phyloP scores from a whole-genome alignment of 2,888 invertebrate species.

The Barypeithes pellucidus region DNA sequence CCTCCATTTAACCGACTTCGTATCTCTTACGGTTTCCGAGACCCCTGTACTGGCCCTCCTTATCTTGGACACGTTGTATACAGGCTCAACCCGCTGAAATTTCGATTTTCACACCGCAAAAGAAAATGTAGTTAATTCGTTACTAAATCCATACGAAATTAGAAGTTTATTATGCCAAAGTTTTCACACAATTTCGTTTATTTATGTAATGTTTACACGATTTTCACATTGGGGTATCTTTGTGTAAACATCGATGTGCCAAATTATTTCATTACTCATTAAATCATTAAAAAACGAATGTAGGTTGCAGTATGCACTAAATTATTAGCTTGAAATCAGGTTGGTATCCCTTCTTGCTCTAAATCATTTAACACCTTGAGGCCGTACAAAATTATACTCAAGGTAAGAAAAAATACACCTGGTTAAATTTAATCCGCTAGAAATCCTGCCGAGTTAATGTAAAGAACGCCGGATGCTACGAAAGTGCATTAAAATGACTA shows the following conservation, averaged over 20 bases:
- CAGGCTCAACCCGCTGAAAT: too few relatives aligned
- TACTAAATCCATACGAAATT: neutral
- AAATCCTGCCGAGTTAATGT: constrained; percentile 4
- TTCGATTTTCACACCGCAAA: neutral
- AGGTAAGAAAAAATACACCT: constrained; percentile 18
- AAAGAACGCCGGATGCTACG: constrained; percentile 8
- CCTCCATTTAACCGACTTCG: too few relatives aligned
- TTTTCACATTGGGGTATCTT: neutral
- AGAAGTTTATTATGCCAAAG: neutral
- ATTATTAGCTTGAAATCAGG: neutral
- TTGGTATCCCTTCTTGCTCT: neutral
- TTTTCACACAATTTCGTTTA: neutral
- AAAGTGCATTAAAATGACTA: constrained; percentile 6
- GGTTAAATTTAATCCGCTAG: constrained; percentile 9
- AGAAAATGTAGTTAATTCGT: too few relatives aligned
- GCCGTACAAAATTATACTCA: constrained; percentile 23
- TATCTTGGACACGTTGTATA: too few relatives aligned
- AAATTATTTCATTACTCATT: constrained; percentile 5
- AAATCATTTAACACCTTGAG: constrained; percentile 12
- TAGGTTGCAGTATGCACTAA: constrained; percentile 2
- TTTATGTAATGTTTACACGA: neutral
- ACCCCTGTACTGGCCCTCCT: too few relatives aligned
- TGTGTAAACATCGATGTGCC: constrained; percentile 2
- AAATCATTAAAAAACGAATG: neutral
- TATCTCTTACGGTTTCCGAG: too few relatives aligned